Percentiles rank a stretch among this genome's conserved stretches.
Conservation (phyloP, 2,888 invertebrate species). For the Xylota sylvarum region DNA sequence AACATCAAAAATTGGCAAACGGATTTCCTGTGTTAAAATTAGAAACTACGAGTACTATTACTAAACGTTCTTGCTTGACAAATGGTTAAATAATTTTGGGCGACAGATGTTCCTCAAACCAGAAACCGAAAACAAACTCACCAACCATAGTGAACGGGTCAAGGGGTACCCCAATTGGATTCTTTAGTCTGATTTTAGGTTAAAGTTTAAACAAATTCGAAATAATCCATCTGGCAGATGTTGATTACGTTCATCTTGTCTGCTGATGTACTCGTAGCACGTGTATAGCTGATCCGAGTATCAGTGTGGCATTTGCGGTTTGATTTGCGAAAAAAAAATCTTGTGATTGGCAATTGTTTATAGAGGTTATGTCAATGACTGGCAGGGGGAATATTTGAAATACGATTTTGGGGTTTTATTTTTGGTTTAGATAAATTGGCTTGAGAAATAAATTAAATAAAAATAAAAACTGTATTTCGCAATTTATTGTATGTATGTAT, state of each 20-base stretch:
- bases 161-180: conserved; percentile 22
- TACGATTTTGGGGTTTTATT: conserved; percentile 49
- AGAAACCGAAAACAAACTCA: neutral
- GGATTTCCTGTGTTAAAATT: conserved; percentile 35
- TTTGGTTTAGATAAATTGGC: conserved; percentile 2
- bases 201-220: conserved; percentile 69
- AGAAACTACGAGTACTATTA: conserved; percentile 4
- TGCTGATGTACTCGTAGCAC: conserved; percentile 58
- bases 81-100: conserved; percentile 45
- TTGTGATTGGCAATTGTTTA: conserved; percentile 65
- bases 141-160: conserved; percentile 8
- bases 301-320: conserved; percentile 12
- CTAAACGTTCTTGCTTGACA: conserved; percentile 30
- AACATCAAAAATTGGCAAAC: conserved; percentile 28
- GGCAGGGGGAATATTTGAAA: conserved; percentile 52
- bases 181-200: conserved; percentile 47
- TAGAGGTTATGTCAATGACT: conserved; percentile 67
- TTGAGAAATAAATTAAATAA: neutral
- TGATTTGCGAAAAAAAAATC: conserved; percentile 40
- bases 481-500: neutral
- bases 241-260: conserved; percentile 59
- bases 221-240: conserved; percentile 75
- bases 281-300: conserved; percentile 16
- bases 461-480: conserved; percentile 3
- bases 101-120: conserved; percentile 42